A percentile compares a stretch with the other conserved stretches of the same genome.
phyloP scores from a whole-genome alignment of 2,888 invertebrate species.

The Lasius platythorax region DNA sequence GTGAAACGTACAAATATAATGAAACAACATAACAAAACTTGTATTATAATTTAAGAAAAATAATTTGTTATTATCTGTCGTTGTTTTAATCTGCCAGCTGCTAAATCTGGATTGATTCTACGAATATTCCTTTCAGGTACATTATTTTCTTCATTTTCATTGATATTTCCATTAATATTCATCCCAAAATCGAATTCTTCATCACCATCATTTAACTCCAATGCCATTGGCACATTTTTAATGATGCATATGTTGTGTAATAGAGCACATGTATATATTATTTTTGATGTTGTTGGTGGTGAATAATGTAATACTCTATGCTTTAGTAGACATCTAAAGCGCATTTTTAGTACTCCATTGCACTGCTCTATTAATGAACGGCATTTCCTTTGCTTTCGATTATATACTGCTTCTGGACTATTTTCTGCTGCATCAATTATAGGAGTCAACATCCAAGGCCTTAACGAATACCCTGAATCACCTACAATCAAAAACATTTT shows the following conservation, averaged over 20 bases:
- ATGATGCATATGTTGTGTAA: neutral
- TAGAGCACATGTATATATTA: neutral
- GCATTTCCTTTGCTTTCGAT: neutral
- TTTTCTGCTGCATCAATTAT: neutral
- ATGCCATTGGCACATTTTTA: neutral
- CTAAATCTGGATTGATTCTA: neutral
- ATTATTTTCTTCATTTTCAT: neutral
- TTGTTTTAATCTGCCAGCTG: neutral
- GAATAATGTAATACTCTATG: neutral
- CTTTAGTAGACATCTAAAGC: neutral
- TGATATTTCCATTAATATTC: neutral
- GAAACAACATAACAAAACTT: too few relatives aligned
- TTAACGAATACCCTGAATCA: too few relatives aligned
- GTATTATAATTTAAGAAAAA: neutral
- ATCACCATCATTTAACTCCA: neutral
- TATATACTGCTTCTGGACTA: neutral
- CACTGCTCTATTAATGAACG: neutral
- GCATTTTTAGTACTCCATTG: neutral
- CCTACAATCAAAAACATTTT: too few relatives aligned
- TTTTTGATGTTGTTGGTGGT: neutral
- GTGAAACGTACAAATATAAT: too few relatives aligned
- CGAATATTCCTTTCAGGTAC: neutral
- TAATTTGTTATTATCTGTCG: constrained; percentile 8
- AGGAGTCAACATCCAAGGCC: neutral
- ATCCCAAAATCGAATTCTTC: too few relatives aligned